Conservation (phyloP, 2,888 invertebrate genomes). For the Synergus itoensis region DNA sequence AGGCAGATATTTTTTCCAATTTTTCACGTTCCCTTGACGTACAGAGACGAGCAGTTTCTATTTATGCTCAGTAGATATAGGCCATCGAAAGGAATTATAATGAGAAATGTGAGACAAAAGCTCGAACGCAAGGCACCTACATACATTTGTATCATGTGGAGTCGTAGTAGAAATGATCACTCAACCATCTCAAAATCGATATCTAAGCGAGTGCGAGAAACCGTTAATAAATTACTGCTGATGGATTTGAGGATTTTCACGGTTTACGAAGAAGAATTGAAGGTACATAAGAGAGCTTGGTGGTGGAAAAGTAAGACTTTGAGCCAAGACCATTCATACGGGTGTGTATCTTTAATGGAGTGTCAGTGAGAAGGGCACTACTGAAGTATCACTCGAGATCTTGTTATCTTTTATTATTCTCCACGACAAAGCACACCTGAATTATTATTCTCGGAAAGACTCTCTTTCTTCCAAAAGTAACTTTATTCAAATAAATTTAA, state of each 20-base stretch:
- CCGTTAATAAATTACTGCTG: slow-evolving; percentile 47
- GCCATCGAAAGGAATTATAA: slow-evolving; percentile 38
- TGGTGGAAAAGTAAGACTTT: slow-evolving; percentile 10
- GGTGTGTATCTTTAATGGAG: not conserved
- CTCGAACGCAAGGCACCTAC: not conserved
- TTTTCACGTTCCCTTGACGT: not conserved
- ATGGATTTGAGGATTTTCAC: slow-evolving; percentile 44
- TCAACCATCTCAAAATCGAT: not conserved
- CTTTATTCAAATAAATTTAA: not conserved
- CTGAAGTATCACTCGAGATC: not conserved
- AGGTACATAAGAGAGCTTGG: slow-evolving; percentile 32
- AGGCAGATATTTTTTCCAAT: not conserved
- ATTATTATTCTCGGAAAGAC: slow-evolving; percentile 27
- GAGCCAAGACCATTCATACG: not conserved
- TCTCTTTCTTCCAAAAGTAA: slow-evolving; percentile 1
- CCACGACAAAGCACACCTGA: not conserved
- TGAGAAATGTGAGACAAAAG: slow-evolving; percentile 44
- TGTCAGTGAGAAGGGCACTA: not conserved
- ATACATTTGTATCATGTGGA: slow-evolving; percentile 9
- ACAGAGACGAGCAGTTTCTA: slow-evolving; percentile 1
- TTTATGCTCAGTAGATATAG: slow-evolving; percentile 38
- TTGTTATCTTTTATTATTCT: not conserved
- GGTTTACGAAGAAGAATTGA: slow-evolving; percentile 45
- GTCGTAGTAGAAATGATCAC: not conserved
- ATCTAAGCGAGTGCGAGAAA: not conserved